A percentile compares a stretch with the other conserved stretches of the same genome.
These are phyloP conservation scores for Onychomys torridus DNA, from an alignment of 2,797 vertebrate species.

Conservation along the genomic window DNA sequence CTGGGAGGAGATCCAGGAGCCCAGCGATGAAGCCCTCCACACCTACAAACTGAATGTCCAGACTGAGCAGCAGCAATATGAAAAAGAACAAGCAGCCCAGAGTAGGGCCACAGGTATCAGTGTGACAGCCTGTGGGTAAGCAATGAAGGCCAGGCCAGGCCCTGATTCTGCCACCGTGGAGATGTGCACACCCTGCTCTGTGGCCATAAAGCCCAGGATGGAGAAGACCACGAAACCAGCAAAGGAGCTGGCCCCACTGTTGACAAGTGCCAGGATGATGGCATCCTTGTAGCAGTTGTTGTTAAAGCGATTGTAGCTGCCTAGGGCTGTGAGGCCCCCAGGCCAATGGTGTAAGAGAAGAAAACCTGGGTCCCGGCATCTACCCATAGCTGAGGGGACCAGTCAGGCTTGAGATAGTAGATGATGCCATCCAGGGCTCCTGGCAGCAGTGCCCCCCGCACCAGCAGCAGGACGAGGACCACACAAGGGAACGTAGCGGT, in stretches of 20 bases:
- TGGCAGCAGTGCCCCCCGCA: constrained; percentile 94
- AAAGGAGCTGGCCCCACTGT: constrained; percentile 98
- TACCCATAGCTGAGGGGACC: constrained; percentile 99
- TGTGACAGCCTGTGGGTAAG: constrained; percentile 96
- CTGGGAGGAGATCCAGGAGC: no score
- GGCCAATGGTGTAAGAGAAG: constrained; percentile 97
- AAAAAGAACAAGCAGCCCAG: constrained; percentile 99
- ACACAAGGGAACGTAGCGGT: constrained; percentile 97
- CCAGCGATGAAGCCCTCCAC: constrained; percentile 98
- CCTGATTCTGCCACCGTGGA: constrained; percentile 97
- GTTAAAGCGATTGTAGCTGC: constrained; percentile 98
- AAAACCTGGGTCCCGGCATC: constrained; percentile 98
- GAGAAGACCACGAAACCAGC: constrained; percentile 98
- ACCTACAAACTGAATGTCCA: constrained; percentile 99
- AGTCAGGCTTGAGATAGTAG: constrained; percentile 96
- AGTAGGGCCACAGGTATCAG: constrained; percentile 96
- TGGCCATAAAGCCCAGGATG: constrained; percentile 98
- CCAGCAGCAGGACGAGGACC: constrained; percentile 95
- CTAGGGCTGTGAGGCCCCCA: constrained; percentile 84
- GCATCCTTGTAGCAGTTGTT: constrained; percentile 99
- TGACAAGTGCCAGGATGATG: constrained; percentile 95
- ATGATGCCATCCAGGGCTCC: constrained; percentile 94
- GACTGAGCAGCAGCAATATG: constrained; percentile 96
- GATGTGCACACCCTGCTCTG: constrained; percentile 96
- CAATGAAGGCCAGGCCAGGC: constrained; percentile 97